phyloP scores from a whole-genome alignment of 1,140 invertebrate species.

The Armadillidium nasatum region DNA sequence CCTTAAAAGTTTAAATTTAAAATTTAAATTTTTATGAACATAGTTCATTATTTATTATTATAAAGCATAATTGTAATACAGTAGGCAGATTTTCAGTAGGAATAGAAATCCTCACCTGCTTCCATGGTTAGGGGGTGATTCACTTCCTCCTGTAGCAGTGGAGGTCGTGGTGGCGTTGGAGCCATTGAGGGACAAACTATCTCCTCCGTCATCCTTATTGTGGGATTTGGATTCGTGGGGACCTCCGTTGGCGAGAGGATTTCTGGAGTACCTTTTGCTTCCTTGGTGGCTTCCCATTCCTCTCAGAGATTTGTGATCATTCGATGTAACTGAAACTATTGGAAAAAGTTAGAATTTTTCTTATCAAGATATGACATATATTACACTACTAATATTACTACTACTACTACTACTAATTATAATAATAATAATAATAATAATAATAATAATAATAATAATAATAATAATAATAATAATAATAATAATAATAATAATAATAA shows the following conservation, averaged over 20 bases:
- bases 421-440: too few relatives aligned
- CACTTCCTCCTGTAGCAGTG: not conserved
- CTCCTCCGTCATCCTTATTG: not conserved
- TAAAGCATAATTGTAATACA: too few relatives aligned
- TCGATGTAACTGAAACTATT: constrained; percentile 1
- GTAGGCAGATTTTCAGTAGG: not conserved
- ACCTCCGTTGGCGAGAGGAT: not conserved
- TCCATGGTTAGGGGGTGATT: not conserved
- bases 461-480: too few relatives aligned
- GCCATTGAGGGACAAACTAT: not conserved
- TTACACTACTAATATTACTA: too few relatives aligned
- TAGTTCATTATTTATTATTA: too few relatives aligned
- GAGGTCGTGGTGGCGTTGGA: not conserved
- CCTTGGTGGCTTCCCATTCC: not conserved
- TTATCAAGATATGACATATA: too few relatives aligned
- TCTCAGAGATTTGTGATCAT: not conserved
- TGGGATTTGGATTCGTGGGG: not conserved
- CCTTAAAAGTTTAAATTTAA: too few relatives aligned
- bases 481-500: too few relatives aligned
- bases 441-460: too few relatives aligned
- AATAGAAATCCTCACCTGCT: not conserved
- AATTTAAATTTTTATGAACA: too few relatives aligned
- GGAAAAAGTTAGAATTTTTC: not conserved
- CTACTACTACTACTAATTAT: too few relatives aligned
- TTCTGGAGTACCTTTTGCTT: not conserved